phyloP scores from a whole-genome alignment of 2,888 invertebrate species.

The Electrophaes corylata region DNA sequence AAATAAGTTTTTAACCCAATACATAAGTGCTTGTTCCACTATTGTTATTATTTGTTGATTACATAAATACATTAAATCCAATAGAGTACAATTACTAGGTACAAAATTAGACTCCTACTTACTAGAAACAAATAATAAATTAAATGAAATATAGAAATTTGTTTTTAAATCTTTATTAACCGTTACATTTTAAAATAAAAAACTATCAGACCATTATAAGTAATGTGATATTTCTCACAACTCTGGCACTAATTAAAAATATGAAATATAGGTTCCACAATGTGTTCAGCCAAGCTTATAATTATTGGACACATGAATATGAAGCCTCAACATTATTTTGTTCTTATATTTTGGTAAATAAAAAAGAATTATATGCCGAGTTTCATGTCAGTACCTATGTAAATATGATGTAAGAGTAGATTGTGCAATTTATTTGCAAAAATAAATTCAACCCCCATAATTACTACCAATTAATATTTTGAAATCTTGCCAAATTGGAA shows the following conservation, averaged over 20 bases:
- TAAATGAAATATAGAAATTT: too few species aligned
- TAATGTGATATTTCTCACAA: conserved; percentile 14
- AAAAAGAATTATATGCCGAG: not conserved
- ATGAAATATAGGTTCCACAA: conserved; percentile 16
- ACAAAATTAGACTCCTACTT: too few species aligned
- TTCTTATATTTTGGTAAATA: not conserved
- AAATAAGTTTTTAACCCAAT: conserved; percentile 40
- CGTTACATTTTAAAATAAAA: conserved; percentile 26
- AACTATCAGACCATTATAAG: conserved; percentile 16
- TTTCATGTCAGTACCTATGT: not conserved
- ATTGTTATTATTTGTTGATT: too few species aligned
- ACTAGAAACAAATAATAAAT: too few species aligned
- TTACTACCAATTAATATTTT: not conserved
- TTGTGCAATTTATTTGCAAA: not conserved
- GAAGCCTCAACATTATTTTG: conserved; percentile 5
- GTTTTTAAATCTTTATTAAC: conserved; percentile 17
- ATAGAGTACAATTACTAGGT: too few species aligned
- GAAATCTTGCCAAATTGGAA: not conserved
- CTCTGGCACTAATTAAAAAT: conserved; percentile 7
- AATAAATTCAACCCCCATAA: not conserved
- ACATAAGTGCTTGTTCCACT: not conserved
- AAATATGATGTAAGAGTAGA: not conserved
- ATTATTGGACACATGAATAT: conserved; percentile 9
- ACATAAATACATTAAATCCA: too few species aligned
- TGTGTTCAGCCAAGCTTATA: conserved; percentile 17